Percentiles rank a stretch among this genome's conserved stretches.
Evolutionary conservation across 2,888 invertebrate species (phyloP).

Genomic region (Notodonta dromedarius): DNA sequence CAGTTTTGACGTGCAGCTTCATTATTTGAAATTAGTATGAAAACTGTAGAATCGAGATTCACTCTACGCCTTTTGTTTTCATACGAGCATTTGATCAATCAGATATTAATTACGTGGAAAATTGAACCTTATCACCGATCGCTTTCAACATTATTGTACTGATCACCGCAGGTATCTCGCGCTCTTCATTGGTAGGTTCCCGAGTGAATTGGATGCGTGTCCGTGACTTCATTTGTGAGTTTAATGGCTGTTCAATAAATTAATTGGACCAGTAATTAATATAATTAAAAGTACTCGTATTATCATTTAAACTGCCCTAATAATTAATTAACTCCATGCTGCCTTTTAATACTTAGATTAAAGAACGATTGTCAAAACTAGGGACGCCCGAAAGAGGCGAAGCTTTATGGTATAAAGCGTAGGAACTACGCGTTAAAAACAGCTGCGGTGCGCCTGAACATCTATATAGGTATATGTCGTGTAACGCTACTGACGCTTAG

Average conservation of each 20-base stretch:
- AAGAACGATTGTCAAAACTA: no score
- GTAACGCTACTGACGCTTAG: no score
- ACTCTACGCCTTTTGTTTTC: neutral
- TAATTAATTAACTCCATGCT: no score
- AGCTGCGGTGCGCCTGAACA: no score
- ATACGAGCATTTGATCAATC: neutral
- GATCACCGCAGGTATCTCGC: constrained; percentile 2
- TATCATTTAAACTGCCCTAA: no score
- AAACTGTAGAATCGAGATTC: neutral
- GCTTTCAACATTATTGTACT: constrained; percentile 5
- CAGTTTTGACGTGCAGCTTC: no score
- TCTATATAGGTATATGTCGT: no score
- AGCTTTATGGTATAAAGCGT: no score
- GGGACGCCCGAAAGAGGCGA: no score
- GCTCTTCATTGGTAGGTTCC: constrained; percentile 18
- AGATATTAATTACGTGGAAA: neutral
- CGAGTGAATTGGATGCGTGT: constrained; percentile 23
- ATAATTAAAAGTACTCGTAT: neutral
- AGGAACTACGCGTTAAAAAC: no score
- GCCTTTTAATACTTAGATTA: no score
- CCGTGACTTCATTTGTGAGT: constrained; percentile 20
- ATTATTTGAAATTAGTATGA: neutral
- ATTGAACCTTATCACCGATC: constrained; percentile 14
- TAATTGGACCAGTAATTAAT: constrained; percentile 24
- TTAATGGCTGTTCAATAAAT: constrained; percentile 26